Evolutionary conservation across 2,888 invertebrate genomes (phyloP), one percentile per base, ranked within the genome.

Genomic region (Hemithea aestivaria): DNA sequence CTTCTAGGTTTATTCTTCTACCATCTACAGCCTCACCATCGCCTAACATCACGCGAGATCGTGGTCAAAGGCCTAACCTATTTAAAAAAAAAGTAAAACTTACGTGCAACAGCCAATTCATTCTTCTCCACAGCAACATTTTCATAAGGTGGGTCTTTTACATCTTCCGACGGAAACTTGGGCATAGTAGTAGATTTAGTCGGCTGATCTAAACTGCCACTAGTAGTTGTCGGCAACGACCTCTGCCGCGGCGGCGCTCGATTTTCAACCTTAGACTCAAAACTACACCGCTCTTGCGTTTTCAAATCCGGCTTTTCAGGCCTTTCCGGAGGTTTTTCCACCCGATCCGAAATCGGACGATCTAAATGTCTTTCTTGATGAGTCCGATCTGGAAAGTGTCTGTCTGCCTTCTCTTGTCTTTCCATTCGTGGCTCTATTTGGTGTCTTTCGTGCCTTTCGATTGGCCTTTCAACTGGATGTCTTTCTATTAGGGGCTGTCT

Each of bases 181-280:
- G 90, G 89, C 69, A 89, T 89, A 0, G 90, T 90, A 2, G 77
- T 89, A 0, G 90, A 90, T 35, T 90, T 90, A 0, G 89, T 84
- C 0, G 88, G 88, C 25, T 79, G 75, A 20, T 84, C 82, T 0
- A 74, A 50, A 30, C 69, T 69, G 0, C 73, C 72, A 40, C 73
- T 77, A 0, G 75, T 81, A 0, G 76, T 66, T 1, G 83, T 66
- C 0, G 83, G 83, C 39, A 85, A 48, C 1, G 85, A 87, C 31
- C 85, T 65, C 27, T 87, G 87, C 22, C 87, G 62, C 0, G 83
- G 79, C 1, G 87, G 87, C 0, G 77, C 82, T 27, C 80, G 62
- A 45, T 42, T 72, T 5, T 80, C 82, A 3, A 58, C 45, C 34
- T 73, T 70, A 20, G 53, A 52, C 26, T 67, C 67, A 43, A 58